Base-by-base conservation (phyloP, 2,797 vertebrate genomes). In the Poecilia gillii region DNA sequence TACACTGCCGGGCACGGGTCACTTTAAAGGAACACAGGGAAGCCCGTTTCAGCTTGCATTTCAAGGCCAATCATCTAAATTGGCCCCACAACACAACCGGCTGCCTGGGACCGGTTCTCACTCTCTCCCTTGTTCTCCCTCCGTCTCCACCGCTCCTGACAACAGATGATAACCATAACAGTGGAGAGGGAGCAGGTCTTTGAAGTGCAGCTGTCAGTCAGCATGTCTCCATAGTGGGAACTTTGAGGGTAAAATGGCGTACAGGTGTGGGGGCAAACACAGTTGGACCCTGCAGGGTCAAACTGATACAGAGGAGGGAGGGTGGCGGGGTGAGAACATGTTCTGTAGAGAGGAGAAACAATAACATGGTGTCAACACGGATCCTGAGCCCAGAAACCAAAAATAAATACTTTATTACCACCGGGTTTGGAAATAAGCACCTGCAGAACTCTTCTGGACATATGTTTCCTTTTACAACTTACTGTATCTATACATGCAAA, bases 11-110 rank as follows among this genome's bases (percentile, higher is more conserved):
- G 94, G 93, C 95, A 94, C 81, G 94, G 96, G 94, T 96, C 94
- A 96, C 93, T 95, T 95, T 96, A 93, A 96, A 96, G 93, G 94
- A 95, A 93, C 94, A 93, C 89, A 88, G 91, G 93, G 95, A 95
- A 95, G 92, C 93, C 93, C 89, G 85, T 91, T 95, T 95, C 92
- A 93, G 94, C 93, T 92, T 94, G 90, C 90, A 91, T 96, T 96
- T 96, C 94, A 95, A 92, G 95, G 94, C 93, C 93, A 96, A 95
- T 96, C 94, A 94, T 95, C 93, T 73, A 96, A 95, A 96, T 95
- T 96, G 92, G 89, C 89, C 94, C 94, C 90, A 87, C 88, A 93
- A 93, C 90, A 89, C 88, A 91, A 91, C 55, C 55, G 57, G 88
- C 89, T 90, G 86, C 83, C 82, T 78, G 80, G 86, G 86, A 89